Percentiles rank a stretch among this genome's conserved stretches.
phyloP scores from a whole-genome alignment of 2,888 invertebrate genomes.

The Pollenia labialis region DNA sequence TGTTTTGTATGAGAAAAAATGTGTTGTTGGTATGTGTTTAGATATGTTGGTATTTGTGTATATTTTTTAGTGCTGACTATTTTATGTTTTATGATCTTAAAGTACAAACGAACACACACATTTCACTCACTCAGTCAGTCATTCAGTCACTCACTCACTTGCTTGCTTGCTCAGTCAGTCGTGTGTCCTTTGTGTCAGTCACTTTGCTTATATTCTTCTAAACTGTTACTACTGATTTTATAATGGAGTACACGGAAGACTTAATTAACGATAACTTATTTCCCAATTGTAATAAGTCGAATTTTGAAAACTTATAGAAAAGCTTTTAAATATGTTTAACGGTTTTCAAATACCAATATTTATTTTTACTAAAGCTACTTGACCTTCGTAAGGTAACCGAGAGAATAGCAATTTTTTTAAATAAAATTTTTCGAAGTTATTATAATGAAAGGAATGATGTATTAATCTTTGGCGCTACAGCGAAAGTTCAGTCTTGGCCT shows the following conservation, averaged over 20 bases:
- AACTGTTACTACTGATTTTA: constrained; percentile 7
- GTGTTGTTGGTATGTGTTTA: constrained; percentile 27
- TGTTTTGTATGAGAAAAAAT: constrained; percentile 35
- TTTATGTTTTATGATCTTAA: constrained; percentile 51
- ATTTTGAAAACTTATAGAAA: no score
- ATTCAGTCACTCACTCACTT: constrained; percentile 4
- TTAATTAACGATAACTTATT: background rate
- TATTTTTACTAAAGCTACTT: no score
- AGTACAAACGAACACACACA: constrained; percentile 46
- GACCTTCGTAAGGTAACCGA: no score
- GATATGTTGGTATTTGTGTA: background rate
- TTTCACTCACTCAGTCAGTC: constrained; percentile 41
- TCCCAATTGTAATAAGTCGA: no score
- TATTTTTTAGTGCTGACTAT: constrained; percentile 24
- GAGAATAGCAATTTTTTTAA: no score
- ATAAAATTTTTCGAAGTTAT: no score
- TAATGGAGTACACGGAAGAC: constrained; percentile 10
- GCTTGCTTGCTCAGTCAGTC: background rate
- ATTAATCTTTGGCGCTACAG: no score
- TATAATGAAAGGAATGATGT: no score
- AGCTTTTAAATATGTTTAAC: no score
- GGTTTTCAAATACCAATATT: no score
- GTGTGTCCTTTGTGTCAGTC: constrained; percentile 28
- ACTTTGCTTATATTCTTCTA: background rate
- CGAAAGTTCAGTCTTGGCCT: no score